Conservation (phyloP, 2,797 vertebrate genomes). For the Eulemur coronatus region DNA sequence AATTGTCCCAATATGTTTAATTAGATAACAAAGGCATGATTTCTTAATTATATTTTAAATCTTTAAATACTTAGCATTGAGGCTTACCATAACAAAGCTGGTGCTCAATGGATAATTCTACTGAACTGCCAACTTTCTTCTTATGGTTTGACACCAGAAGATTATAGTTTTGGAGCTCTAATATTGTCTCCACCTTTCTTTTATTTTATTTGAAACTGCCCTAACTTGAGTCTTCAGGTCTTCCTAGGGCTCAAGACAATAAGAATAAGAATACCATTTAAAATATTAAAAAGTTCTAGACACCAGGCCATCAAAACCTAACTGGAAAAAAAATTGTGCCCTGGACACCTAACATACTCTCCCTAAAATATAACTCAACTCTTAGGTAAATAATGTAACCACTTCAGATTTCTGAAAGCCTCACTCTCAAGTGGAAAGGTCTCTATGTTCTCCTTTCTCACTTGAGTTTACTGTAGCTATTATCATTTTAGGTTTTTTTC, state of each 20-base stretch:
- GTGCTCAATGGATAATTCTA: neutral
- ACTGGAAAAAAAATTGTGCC: neutral
- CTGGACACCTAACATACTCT: neutral
- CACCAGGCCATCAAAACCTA: neutral
- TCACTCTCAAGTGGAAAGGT: neutral
- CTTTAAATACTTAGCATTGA: neutral
- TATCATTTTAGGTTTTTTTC: neutral
- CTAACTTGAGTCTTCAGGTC: conserved; percentile 3
- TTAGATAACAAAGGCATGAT: neutral
- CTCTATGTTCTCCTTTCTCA: neutral
- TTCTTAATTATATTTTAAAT: neutral
- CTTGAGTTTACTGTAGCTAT: neutral
- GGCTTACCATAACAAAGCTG: neutral
- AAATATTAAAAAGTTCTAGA: conserved; percentile 5
- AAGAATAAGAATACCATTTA: neutral
- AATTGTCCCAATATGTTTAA: neutral
- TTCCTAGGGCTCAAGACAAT: neutral
- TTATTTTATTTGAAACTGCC: conserved; percentile 39
- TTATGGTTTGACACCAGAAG: neutral
- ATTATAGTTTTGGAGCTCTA: neutral
- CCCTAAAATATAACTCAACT: neutral
- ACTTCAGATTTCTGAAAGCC: neutral
- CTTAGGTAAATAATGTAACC: neutral
- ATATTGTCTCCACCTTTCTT: neutral
- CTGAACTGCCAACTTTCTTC: neutral